Conservation (phyloP, 2,797 vertebrate species). For the Margarornis squamiger region DNA sequence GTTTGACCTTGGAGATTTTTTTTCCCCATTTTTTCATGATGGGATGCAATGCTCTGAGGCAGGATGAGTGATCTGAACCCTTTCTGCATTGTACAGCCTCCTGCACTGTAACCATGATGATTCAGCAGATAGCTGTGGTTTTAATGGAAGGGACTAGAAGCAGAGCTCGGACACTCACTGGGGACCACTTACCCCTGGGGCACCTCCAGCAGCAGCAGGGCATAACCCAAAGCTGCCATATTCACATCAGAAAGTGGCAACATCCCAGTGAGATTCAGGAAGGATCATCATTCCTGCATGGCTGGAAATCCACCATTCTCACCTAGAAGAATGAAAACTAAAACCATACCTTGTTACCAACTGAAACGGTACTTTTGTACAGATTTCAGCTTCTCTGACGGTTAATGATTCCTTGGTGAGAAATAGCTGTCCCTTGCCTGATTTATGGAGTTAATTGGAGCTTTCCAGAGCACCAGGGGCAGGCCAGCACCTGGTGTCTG, state of each 20-base stretch:
- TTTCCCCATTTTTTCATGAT: background rate
- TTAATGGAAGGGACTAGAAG: background rate
- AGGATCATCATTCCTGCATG: background rate
- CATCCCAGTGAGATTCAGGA: background rate
- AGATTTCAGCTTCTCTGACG: background rate
- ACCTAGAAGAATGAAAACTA: background rate
- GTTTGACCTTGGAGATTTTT: background rate
- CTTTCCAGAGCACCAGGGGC: background rate
- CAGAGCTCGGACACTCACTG: background rate
- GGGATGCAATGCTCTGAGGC: background rate
- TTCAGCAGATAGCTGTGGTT: background rate
- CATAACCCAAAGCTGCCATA: background rate
- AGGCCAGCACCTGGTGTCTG: background rate
- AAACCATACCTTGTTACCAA: background rate
- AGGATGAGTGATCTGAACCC: background rate
- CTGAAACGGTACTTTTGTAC: background rate
- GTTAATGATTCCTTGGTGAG: background rate
- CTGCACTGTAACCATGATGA: background rate
- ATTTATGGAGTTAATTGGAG: background rate
- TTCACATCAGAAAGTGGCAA: background rate
- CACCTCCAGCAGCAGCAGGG: background rate
- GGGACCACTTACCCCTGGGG: background rate
- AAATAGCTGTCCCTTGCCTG: background rate
- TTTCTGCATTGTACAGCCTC: background rate
- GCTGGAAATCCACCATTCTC: background rate